Percentiles rank a stretch among this genome's conserved stretches.
These are phyloP conservation scores for Choristoneura fumiferana DNA, from an alignment of 1,140 invertebrate species.

Conservation along the genomic window DNA sequence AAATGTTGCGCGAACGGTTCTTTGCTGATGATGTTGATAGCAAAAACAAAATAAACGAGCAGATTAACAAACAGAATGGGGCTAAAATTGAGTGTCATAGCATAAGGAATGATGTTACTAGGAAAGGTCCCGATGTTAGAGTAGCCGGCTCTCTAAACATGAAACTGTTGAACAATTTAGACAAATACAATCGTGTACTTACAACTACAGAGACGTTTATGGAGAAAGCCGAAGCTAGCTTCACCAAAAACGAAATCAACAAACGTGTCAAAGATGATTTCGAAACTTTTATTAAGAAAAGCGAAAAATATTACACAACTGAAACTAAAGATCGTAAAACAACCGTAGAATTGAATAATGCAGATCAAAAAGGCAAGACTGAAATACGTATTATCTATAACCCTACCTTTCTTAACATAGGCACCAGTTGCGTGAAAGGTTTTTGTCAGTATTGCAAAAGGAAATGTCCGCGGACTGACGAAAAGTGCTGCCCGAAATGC, in stretches of 20 bases:
- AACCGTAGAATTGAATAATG: conserved; percentile 47
- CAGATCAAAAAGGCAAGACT: conserved; percentile 54
- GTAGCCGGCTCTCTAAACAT: conserved; percentile 64
- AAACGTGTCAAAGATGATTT: conserved; percentile 53
- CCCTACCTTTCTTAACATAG: conserved; percentile 59
- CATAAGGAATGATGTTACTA: conserved; percentile 64
- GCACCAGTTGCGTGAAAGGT: conserved; percentile 36
- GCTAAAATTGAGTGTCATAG: conserved; percentile 73
- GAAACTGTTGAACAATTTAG: conserved; percentile 57
- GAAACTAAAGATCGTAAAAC: conserved; percentile 53
- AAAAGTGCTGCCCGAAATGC: conserved; percentile 60
- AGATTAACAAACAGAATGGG: conserved; percentile 53
- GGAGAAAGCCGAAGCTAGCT: conserved; percentile 60
- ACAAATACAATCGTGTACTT: conserved; percentile 64
- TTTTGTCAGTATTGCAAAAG: conserved; percentile 56
- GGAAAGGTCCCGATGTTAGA: conserved; percentile 54
- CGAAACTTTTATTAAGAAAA: conserved; percentile 69
- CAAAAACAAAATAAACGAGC: conserved; percentile 62
- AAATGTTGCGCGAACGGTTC: conserved; percentile 61
- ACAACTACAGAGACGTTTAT: conserved; percentile 63
- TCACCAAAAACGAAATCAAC: conserved; percentile 58
- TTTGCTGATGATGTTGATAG: conserved; percentile 54
- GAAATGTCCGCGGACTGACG: conserved; percentile 47
- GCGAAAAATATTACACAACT: conserved; percentile 69
- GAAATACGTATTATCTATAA: conserved; percentile 75